Base-by-base conservation (phyloP, 2,888 invertebrate species). In the Agriotes lineatus region DNA sequence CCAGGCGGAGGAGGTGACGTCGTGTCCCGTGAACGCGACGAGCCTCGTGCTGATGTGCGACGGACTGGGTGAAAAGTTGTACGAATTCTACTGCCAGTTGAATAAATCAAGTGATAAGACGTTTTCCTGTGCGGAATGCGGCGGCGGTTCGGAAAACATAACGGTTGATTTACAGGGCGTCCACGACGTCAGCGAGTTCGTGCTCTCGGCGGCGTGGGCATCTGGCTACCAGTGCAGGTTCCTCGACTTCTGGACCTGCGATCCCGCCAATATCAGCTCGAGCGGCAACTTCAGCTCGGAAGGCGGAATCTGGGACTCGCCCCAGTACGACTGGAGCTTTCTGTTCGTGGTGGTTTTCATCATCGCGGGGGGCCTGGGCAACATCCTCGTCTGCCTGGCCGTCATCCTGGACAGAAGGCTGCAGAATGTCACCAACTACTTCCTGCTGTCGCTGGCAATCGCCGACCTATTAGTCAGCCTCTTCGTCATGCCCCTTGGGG, bases 341-440 rank as follows among this genome's bases (percentile, higher is more conserved):
- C 85, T 95, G 73, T 92, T 95, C 85, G 93, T 95, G 78, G 89
- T 93, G 76, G 87, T 94, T 79, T 93, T 96, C 83, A 95, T 96
- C 81, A 86, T 94, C 72, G 95, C 95, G 20, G 96, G 96, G 20
- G 94, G 95, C 20, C 84, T 96, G 65, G 97, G 97, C 16, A 97
- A 97, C 85, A 92, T 96, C 74, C 86, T 98, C 69, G 97, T 98
- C 76, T 97, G 97, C 84, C 87, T 97, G 79, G 97, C 97, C 0
- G 96, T 98, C 76, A 92, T 93, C 71, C 87, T 96, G 80, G 97
- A 98, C 86, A 90, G 94, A 71, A 89, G 94, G 77, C 86, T 97
- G 71, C 97, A 97, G 85, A 97, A 96, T 85, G 95, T 96, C 74
- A 97, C 97, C 72, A 98, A 97, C 86, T 97, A 97, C 85, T 97